Conservation (phyloP, 1,140 invertebrate species). For the Camponotus floridanus region DNA sequence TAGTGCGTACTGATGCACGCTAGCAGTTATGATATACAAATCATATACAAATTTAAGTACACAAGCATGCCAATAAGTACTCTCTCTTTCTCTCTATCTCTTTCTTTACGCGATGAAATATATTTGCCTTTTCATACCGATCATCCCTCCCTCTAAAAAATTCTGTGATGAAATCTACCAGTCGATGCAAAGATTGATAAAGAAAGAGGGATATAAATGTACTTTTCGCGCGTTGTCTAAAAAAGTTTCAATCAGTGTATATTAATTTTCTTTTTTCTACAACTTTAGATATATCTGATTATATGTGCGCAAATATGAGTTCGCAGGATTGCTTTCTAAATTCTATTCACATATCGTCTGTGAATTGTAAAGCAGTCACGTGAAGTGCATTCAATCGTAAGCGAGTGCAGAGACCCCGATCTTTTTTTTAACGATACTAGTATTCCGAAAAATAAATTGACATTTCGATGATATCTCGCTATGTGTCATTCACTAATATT, state of each 20-base stretch:
- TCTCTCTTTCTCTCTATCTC: too few relatives aligned
- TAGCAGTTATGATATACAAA: neutral
- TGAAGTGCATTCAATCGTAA: conserved; percentile 65
- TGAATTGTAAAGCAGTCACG: conserved; percentile 67
- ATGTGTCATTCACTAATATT: neutral
- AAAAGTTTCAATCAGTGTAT: neutral
- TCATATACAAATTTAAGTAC: conserved; percentile 7
- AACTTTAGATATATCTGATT: neutral
- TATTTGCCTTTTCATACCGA: neutral
- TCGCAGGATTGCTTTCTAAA: conserved; percentile 7
- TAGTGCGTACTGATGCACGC: conserved; percentile 20
- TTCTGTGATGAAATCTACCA: neutral
- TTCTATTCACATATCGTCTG: conserved; percentile 61
- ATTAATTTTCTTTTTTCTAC: neutral
- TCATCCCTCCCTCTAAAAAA: neutral
- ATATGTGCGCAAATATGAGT: neutral
- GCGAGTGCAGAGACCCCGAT: conserved; percentile 18
- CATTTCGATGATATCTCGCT: neutral
- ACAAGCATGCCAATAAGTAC: neutral
- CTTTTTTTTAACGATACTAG: neutral
- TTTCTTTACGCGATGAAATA: too few relatives aligned
- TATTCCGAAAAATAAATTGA: neutral
- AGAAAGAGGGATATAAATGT: conserved; percentile 6
- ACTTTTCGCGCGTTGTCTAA: neutral
- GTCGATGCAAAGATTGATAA: neutral